Conservation (phyloP, 2,113 vertebrate genomes). For the Tylochromis polylepis region DNA sequence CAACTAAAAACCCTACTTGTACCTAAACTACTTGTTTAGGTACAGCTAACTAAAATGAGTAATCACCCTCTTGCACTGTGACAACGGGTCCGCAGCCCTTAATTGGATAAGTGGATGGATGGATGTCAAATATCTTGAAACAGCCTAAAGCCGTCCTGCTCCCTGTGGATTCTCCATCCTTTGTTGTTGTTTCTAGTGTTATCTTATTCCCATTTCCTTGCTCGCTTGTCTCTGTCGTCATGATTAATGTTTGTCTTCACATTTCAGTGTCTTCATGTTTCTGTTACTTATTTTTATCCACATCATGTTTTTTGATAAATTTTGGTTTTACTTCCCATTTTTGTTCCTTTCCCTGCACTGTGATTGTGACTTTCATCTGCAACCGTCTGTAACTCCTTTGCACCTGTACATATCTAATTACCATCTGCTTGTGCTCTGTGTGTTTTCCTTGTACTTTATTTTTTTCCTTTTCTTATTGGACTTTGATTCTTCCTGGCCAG, state of each 20-base stretch:
- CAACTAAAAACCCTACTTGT: background rate
- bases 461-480: background rate
- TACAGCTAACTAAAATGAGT: background rate
- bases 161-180: background rate
- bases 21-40: background rate
- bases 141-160: background rate
- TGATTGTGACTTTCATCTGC: background rate
- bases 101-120: background rate
- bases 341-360: background rate
- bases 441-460: background rate
- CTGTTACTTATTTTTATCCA: background rate
- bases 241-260: background rate
- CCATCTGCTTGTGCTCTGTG: background rate
- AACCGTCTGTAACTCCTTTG: background rate
- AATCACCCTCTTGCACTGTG: background rate
- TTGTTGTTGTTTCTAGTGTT: background rate
- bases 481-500: background rate
- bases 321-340: background rate
- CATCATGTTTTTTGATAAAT: background rate
- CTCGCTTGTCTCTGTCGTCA: background rate
- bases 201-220: background rate
- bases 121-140: background rate
- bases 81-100: background rate
- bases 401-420: background rate
- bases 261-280: background rate